Percentiles rank a stretch among this genome's conserved stretches.
These are phyloP conservation scores for Pica pica DNA, from an alignment of 2,113 vertebrate genomes.

Conservation along the genomic window DNA sequence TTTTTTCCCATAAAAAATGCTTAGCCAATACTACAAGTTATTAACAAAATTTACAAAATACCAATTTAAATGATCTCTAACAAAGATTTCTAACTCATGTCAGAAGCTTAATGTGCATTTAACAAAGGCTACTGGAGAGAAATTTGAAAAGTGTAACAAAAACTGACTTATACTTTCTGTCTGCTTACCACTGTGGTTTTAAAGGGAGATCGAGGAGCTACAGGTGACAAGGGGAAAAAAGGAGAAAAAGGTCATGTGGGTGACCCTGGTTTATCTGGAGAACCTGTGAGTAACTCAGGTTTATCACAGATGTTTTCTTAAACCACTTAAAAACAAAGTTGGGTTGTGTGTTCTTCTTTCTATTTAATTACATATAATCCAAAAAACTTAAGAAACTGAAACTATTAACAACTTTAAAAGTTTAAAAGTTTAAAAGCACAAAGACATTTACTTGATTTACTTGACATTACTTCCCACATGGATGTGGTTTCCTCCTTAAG, in stretches of 20 bases:
- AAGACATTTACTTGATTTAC: not conserved
- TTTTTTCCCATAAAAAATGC: not conserved
- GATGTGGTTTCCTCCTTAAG: not conserved
- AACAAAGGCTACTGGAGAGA: not conserved
- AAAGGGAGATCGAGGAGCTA: conserved; percentile 81
- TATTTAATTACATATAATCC: not conserved
- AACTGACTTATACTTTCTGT: not conserved
- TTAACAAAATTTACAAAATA: not conserved
- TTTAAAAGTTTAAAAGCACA: not conserved
- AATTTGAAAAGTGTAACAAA: not conserved
- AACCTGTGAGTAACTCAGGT: conserved; percentile 70
- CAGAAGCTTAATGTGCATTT: not conserved
- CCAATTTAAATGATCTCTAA: not conserved
- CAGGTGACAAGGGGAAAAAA: conserved; percentile 83
- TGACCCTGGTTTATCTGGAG: conserved; percentile 79
- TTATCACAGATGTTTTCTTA: not conserved
- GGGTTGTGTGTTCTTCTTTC: not conserved
- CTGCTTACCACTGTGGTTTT: not conserved
- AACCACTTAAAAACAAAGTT: not conserved
- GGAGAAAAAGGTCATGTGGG: conserved; percentile 82
- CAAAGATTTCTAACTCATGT: not conserved
- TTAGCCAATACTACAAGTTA: not conserved
- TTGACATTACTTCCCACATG: not conserved
- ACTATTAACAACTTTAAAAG: not conserved
- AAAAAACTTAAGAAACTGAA: not conserved